phyloP scores from a whole-genome alignment of 2,797 vertebrate genomes.

The Esox masquinongy region DNA sequence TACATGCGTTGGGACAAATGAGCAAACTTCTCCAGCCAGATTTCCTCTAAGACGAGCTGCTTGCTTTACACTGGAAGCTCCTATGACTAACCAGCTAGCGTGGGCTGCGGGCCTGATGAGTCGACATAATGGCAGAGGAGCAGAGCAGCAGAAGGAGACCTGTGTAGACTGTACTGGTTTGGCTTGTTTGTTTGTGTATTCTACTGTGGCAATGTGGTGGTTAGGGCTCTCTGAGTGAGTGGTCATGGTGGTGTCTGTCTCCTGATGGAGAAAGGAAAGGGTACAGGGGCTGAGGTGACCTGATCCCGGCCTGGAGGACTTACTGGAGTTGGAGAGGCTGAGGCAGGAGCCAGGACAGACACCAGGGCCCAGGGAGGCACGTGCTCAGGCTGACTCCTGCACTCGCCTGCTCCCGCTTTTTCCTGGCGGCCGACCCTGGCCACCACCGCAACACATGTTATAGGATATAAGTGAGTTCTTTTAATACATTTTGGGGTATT shows the following conservation, averaged over 20 bases:
- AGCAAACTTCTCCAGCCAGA: slow-evolving; percentile 72
- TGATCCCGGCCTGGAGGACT: slow-evolving; percentile 45
- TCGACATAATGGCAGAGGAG: slow-evolving; percentile 62
- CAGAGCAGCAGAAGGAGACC: slow-evolving; percentile 16
- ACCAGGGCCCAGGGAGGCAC: slow-evolving; percentile 69
- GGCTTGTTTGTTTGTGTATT: slow-evolving; percentile 66
- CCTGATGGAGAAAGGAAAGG: slow-evolving; percentile 32
- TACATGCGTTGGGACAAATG: slow-evolving; percentile 76
- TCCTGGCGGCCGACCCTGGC: slow-evolving; percentile 68
- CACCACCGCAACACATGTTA: slow-evolving; percentile 82
- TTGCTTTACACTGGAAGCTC: slow-evolving; percentile 50
- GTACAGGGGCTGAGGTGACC: slow-evolving; percentile 59
- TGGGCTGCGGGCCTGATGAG: slow-evolving; percentile 66
- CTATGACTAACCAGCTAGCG: slow-evolving; percentile 62
- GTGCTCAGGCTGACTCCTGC: slow-evolving; percentile 66
- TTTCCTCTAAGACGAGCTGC: slow-evolving; percentile 60
- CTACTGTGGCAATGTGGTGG: slow-evolving; percentile 64
- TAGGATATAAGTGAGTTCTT: slow-evolving; percentile 81
- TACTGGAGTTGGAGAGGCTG: slow-evolving; percentile 1
- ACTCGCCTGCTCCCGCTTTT: slow-evolving; percentile 71
- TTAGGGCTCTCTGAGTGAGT: slow-evolving; percentile 65
- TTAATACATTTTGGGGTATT: slow-evolving; percentile 77
- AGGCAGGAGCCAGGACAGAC: slow-evolving; percentile 57
- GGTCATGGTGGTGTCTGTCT: slow-evolving; percentile 70
- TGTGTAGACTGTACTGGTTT: slow-evolving; percentile 16